phyloP scores from a whole-genome alignment of 2,797 vertebrate genomes.

The Leuciscus waleckii region DNA sequence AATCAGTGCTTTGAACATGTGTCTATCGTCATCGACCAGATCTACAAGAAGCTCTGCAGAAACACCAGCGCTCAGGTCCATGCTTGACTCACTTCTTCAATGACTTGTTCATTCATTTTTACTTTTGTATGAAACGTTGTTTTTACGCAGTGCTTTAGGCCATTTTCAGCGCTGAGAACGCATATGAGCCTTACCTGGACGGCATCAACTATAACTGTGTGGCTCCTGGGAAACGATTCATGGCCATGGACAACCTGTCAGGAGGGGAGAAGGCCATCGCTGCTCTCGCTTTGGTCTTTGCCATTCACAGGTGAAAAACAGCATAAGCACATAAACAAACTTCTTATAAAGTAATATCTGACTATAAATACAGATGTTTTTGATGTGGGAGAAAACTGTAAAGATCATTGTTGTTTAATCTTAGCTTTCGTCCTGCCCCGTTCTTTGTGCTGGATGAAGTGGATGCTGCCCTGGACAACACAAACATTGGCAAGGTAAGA shows the following conservation, averaged over 20 bases:
- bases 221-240: slow-evolving; percentile 93
- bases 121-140: not conserved
- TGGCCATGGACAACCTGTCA: slow-evolving; percentile 96
- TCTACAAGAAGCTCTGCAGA: slow-evolving; percentile 93
- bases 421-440: slow-evolving; percentile 91
- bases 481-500: slow-evolving; percentile 92
- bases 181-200: slow-evolving; percentile 93
- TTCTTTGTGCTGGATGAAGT: slow-evolving; percentile 96
- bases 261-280: slow-evolving; percentile 95
- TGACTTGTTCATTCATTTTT: not conserved
- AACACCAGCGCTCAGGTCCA: slow-evolving; percentile 91
- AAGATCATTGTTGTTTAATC: slow-evolving; percentile 9
- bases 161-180: slow-evolving; percentile 89
- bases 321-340: not conserved
- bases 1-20: slow-evolving; percentile 91
- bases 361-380: not conserved
- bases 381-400: not conserved
- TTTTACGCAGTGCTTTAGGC: slow-evolving; percentile 76
- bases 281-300: slow-evolving; percentile 91
- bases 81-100: not conserved
- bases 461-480: slow-evolving; percentile 94
- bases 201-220: slow-evolving; percentile 94
- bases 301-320: slow-evolving; percentile 87
- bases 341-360: not conserved
- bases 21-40: slow-evolving; percentile 85